Evolutionary conservation across 23 tunicate species (phyloP).

Genomic region (Ascidia mentula): DNA sequence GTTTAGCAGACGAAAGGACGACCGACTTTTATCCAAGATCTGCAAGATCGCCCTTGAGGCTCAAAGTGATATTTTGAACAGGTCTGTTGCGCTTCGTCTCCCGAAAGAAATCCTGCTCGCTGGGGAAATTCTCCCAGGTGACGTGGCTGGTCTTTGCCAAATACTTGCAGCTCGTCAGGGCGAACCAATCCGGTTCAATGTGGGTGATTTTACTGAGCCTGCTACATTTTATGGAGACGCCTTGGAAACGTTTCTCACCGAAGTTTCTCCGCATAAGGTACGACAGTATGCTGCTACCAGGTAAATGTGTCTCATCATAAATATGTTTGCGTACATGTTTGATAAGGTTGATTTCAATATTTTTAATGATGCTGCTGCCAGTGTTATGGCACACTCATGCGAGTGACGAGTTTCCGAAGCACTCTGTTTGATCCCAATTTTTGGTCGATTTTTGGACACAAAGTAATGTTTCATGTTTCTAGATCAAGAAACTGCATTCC

Average conservation of each 20-base stretch:
- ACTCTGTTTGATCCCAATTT: too few species aligned
- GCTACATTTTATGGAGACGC: not conserved
- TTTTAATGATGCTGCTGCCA: too few species aligned
- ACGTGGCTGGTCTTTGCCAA: not conserved
- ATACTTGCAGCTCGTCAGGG: not conserved
- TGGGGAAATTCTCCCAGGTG: not conserved
- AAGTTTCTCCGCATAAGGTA: slow-evolving; percentile 1
- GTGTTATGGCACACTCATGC: too few species aligned
- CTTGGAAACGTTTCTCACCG: not conserved
- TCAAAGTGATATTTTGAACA: not conserved
- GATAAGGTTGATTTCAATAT: too few species aligned
- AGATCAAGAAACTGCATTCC: not conserved
- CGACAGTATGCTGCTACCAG: too few species aligned
- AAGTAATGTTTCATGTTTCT: not conserved
- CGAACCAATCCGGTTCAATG: not conserved
- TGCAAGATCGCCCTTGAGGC: not conserved
- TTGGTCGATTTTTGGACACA: too few species aligned
- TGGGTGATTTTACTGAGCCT: slow-evolving; percentile 1
- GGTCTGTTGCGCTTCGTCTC: not conserved
- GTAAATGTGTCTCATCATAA: too few species aligned
- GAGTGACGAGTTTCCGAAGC: too few species aligned
- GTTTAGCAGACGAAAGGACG: not conserved
- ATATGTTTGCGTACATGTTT: too few species aligned
- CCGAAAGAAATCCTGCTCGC: not conserved
- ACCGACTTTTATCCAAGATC: not conserved